phyloP scores from a whole-genome alignment of 1,140 invertebrate genomes.

The Lordiphosa clarofinis region DNA sequence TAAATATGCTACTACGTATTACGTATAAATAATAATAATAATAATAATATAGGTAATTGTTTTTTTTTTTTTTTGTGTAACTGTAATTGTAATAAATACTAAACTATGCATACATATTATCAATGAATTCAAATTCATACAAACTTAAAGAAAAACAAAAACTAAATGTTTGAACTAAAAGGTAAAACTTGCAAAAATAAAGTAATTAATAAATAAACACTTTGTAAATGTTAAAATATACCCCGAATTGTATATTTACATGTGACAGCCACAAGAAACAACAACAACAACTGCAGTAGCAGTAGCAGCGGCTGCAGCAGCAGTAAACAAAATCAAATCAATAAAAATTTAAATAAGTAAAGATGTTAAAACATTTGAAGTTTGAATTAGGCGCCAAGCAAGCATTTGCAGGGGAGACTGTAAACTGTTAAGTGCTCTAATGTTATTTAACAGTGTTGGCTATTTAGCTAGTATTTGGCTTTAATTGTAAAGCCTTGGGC shows the following conservation, averaged over 20 bases:
- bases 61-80: slow-evolving; percentile 63
- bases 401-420: no score
- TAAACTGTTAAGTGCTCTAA: background rate
- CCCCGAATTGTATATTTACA: slow-evolving; percentile 63
- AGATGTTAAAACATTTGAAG: slow-evolving; percentile 23
- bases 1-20: slow-evolving; percentile 35
- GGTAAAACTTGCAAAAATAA: slow-evolving; percentile 13
- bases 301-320: background rate
- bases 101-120: slow-evolving; percentile 66
- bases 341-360: slow-evolving; percentile 64
- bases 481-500: no score
- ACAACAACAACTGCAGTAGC: slow-evolving; percentile 8
- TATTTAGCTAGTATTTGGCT: no score
- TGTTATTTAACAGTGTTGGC: no score
- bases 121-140: slow-evolving; percentile 70
- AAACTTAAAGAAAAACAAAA: slow-evolving; percentile 13
- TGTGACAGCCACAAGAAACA: slow-evolving; percentile 28
- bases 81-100: slow-evolving; percentile 38
- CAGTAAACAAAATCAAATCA: slow-evolving; percentile 52
- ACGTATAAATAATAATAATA: slow-evolving; percentile 33
- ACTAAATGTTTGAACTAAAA: slow-evolving; percentile 10
- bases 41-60: slow-evolving; percentile 46
- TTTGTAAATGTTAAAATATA: slow-evolving; percentile 75
- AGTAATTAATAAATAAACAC: slow-evolving; percentile 28
- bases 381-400: slow-evolving; percentile 19